Evolutionary conservation across 2,113 vertebrate species (phyloP).

Genomic region (Pycnonotus jocosus): DNA sequence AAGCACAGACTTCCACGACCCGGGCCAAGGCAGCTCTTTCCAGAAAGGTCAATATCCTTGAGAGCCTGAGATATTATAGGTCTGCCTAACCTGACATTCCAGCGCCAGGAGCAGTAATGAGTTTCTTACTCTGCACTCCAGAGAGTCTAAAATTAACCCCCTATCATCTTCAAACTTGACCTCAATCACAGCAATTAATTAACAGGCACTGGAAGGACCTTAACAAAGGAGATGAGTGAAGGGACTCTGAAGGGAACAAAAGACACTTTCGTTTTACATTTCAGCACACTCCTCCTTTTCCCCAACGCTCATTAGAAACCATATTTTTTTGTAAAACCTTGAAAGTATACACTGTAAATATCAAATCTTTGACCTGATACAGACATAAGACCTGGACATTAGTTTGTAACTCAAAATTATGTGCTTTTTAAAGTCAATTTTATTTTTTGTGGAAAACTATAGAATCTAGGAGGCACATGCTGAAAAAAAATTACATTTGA

Average conservation of each 20-base stretch:
- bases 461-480: not conserved
- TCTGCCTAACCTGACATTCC: not conserved
- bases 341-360: not conserved
- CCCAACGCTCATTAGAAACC: not conserved
- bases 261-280: not conserved
- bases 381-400: not conserved
- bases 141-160: constrained; percentile 54
- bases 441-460: not conserved
- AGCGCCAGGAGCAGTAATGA: not conserved
- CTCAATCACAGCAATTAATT: constrained; percentile 65
- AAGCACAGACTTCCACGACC: not conserved
- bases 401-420: not conserved
- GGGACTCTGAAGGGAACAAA: not conserved
- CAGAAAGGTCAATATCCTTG: constrained; percentile 6
- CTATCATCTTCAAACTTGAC: constrained; percentile 47
- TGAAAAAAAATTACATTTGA: not conserved
- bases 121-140: constrained; percentile 26
- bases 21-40: not conserved
- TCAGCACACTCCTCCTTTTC: not conserved
- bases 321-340: not conserved
- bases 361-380: not conserved
- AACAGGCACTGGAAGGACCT: constrained; percentile 36
- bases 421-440: not conserved
- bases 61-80: not conserved
- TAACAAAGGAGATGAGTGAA: constrained; percentile 9